Percentiles rank a stretch among this genome's conserved stretches.
Evolutionary conservation across 2,797 vertebrate species (phyloP).

Genomic region (Pangasius mekongensis): DNA sequence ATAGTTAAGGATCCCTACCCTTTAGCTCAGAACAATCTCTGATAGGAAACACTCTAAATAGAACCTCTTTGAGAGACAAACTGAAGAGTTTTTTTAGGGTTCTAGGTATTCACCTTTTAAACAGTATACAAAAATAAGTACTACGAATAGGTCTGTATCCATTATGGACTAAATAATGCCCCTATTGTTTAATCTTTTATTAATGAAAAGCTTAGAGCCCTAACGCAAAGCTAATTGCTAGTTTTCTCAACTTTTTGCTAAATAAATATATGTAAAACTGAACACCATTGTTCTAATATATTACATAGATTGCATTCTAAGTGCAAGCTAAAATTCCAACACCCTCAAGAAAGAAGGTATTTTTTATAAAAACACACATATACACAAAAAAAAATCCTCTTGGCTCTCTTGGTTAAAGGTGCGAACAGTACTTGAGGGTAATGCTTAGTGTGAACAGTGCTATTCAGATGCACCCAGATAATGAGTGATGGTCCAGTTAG

Average conservation of each 20-base stretch:
- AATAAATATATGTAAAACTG: not conserved
- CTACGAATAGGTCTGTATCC: not conserved
- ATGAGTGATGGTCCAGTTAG: not conserved
- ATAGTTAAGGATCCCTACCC: not conserved
- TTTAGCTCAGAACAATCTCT: not conserved
- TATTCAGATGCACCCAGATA: not conserved
- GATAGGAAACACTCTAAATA: not conserved
- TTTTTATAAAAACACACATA: not conserved
- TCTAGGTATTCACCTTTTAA: not conserved
- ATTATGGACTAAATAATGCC: not conserved
- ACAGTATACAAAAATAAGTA: not conserved
- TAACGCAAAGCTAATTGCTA: not conserved
- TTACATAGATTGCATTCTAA: not conserved
- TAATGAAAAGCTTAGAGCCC: not conserved
- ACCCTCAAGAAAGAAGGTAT: not conserved
- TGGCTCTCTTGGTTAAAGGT: not conserved
- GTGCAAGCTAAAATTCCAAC: not conserved
- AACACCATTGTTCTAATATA: not conserved
- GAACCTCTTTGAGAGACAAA: not conserved
- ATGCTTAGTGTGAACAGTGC: not conserved
- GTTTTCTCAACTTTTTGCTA: not conserved
- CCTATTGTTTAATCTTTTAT: not conserved
- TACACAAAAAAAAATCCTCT: not conserved
- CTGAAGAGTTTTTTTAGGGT: not conserved
- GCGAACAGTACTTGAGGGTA: not conserved